phyloP scores from a whole-genome alignment of 2,113 vertebrate species.

The Nothocercus nigrocapillus region DNA sequence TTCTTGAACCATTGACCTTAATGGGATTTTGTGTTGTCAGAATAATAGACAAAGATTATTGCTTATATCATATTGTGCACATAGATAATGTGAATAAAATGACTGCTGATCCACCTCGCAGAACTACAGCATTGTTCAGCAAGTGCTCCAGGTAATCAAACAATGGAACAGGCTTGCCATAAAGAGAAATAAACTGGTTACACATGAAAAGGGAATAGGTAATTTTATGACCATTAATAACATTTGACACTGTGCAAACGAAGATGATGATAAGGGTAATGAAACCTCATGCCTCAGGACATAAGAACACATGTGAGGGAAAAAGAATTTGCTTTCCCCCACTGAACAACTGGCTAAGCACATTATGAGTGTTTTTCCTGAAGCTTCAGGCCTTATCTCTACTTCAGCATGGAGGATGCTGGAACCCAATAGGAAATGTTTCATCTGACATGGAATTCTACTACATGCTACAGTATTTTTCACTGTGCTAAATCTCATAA shows the following conservation, averaged over 20 bases:
- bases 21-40: conserved; percentile 16
- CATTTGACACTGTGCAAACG: conserved; percentile 29
- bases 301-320: background rate
- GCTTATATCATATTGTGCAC: background rate
- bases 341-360: background rate
- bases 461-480: background rate
- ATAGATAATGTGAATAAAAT: conserved; percentile 19
- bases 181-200: conserved; percentile 10
- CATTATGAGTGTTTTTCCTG: background rate
- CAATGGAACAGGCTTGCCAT: background rate
- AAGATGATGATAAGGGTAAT: conserved; percentile 24
- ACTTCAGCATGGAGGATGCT: background rate
- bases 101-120: background rate
- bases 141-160: background rate
- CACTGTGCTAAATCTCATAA: background rate
- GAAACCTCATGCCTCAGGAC: conserved; percentile 41
- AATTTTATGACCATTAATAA: conserved; percentile 51
- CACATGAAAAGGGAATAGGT: background rate
- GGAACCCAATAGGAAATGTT: background rate
- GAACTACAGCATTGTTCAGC: background rate
- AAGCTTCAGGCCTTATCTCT: background rate
- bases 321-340: background rate
- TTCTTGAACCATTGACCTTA: conserved; percentile 47
- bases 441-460: background rate
- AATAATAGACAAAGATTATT: conserved; percentile 37